Percentiles rank a stretch among this genome's conserved stretches.
Conservation (phyloP, 2,888 invertebrate genomes). For the Tipula lateralis region DNA sequence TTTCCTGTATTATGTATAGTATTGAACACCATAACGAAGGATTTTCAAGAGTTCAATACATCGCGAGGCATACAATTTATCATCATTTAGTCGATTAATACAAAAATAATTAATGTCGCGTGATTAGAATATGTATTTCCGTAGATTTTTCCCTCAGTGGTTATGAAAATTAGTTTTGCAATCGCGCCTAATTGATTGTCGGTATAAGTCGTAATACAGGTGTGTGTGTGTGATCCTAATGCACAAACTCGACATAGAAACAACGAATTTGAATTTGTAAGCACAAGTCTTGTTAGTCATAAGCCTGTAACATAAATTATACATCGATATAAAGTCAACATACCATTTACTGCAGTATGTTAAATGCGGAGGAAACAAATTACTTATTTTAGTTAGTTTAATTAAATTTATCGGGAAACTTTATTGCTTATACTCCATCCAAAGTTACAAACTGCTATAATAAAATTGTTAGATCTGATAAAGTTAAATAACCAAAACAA, state of each 20-base stretch:
- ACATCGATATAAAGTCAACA: no score
- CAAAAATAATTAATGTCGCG: not conserved
- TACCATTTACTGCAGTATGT: no score
- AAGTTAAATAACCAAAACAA: not conserved
- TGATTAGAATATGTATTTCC: not conserved
- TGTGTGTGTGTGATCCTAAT: no score
- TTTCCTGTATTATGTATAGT: not conserved
- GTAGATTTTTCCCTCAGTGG: not conserved
- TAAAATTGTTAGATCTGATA: not conserved
- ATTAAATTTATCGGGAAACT: not conserved
- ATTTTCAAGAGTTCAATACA: not conserved
- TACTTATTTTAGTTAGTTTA: not conserved
- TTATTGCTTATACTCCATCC: not conserved
- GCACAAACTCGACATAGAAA: no score
- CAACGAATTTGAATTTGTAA: no score
- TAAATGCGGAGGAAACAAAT: not conserved
- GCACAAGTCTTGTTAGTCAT: no score
- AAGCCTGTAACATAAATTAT: no score
- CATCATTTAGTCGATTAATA: not conserved
- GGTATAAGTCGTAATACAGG: no score
- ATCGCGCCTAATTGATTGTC: not conserved
- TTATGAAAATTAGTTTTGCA: not conserved
- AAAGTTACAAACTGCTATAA: not conserved
- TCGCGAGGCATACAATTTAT: not conserved
- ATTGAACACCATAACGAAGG: not conserved